Conservation (phyloP, 2,113 vertebrate genomes). For the Alectura lathami region DNA sequence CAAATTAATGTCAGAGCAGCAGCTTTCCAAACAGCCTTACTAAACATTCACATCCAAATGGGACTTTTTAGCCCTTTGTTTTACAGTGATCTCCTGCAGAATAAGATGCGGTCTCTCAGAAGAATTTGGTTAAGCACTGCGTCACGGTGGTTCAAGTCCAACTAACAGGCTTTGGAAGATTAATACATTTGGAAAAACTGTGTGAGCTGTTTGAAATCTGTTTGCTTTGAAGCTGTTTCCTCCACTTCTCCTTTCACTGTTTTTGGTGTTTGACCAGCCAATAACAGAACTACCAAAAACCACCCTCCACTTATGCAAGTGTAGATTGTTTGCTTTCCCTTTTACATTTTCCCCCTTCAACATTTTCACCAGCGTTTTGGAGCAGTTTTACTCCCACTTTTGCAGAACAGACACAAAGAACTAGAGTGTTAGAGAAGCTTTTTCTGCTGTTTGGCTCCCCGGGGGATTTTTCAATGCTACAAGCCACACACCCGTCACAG, state of each 20-base stretch:
- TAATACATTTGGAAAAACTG: background rate
- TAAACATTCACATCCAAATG: slow-evolving; percentile 25
- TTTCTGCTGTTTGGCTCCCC: background rate
- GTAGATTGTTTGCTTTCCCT: background rate
- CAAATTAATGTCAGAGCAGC: background rate
- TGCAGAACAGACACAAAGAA: background rate
- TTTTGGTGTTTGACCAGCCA: background rate
- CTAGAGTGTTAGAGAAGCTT: background rate
- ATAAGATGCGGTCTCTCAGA: background rate
- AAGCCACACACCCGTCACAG: background rate
- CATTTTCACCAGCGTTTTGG: background rate
- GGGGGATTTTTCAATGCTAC: background rate
- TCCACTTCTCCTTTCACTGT: background rate
- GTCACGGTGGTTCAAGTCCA: slow-evolving; percentile 25
- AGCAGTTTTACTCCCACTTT: background rate
- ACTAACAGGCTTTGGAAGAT: background rate
- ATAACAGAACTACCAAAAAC: background rate
- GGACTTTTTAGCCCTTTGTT: slow-evolving; percentile 38
- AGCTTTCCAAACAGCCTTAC: background rate
- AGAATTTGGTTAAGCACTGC: background rate
- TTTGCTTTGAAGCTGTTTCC: background rate
- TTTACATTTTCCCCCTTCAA: background rate
- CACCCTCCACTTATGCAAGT: fast-evolving
- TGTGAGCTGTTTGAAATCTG: slow-evolving; percentile 3
- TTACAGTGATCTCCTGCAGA: background rate